phyloP scores from a whole-genome alignment of 1,140 invertebrate species.

The Pseudomyrmex cubaensis region DNA sequence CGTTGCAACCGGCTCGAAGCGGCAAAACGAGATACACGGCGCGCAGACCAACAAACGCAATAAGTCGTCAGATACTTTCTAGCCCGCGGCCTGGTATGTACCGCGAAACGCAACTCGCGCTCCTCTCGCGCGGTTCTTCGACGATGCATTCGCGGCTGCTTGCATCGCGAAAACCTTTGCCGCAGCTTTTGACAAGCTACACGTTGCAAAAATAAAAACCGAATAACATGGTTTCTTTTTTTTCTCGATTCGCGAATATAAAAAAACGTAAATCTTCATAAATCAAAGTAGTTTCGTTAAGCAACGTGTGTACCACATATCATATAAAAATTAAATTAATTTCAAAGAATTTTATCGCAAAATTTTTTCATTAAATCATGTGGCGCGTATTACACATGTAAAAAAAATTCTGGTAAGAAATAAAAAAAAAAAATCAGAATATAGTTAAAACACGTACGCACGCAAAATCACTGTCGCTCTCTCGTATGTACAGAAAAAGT shows the following conservation, averaged over 20 bases:
- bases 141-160: conserved; percentile 23
- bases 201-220: background rate
- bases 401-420: background rate
- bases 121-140: conserved; percentile 32
- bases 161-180: background rate
- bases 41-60: conserved; percentile 61
- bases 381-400: no score
- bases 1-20: conserved; percentile 59
- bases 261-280: no score
- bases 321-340: no score
- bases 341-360: no score
- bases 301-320: no score
- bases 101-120: conserved; percentile 33
- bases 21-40: conserved; percentile 41
- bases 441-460: background rate
- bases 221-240: background rate
- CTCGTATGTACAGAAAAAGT: conserved; percentile 34
- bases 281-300: no score
- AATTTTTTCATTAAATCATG: no score
- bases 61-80: conserved; percentile 73
- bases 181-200: background rate
- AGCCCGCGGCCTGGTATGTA: conserved; percentile 67
- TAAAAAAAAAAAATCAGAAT: conserved; percentile 29
- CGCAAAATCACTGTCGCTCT: conserved; percentile 8
- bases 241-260: no score